These are phyloP conservation scores for Mizuhopecten yessoensis DNA, from an alignment of 1,140 invertebrate species.

Conservation along the genomic window DNA sequence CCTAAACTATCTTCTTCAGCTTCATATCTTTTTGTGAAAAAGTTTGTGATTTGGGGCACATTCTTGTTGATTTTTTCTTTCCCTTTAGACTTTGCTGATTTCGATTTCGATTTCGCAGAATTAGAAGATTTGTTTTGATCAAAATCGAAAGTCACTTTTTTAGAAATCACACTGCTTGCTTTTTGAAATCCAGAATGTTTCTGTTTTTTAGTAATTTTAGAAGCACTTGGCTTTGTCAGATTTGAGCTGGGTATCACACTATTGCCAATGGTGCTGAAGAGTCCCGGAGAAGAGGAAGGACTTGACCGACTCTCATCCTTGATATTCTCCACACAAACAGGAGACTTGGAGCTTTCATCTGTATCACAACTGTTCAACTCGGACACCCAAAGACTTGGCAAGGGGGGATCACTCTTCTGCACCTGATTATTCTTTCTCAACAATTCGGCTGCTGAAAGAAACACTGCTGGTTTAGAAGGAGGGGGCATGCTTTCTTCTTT, in stretches of 20 bases:
- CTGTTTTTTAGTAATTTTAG: not conserved
- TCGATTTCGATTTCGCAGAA: not conserved
- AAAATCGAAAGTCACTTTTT: conserved; percentile 20
- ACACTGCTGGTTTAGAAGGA: not conserved
- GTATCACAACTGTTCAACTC: not conserved
- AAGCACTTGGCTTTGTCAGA: not conserved
- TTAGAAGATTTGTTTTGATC: not conserved
- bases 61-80: not conserved
- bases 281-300: not conserved
- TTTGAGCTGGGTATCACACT: not conserved
- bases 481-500: not conserved
- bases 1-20: not conserved
- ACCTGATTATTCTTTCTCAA: not conserved
- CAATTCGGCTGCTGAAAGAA: not conserved
- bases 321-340: not conserved
- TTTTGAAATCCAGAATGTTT: conserved; percentile 1
- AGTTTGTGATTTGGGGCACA: not conserved
- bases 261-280: not conserved
- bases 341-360: not conserved
- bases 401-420: not conserved
- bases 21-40: not conserved
- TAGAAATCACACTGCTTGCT: not conserved
- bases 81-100: not conserved
- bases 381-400: not conserved
- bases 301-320: not conserved